phyloP scores from a whole-genome alignment of 2,888 invertebrate genomes.

The Sussaba pulchella region DNA sequence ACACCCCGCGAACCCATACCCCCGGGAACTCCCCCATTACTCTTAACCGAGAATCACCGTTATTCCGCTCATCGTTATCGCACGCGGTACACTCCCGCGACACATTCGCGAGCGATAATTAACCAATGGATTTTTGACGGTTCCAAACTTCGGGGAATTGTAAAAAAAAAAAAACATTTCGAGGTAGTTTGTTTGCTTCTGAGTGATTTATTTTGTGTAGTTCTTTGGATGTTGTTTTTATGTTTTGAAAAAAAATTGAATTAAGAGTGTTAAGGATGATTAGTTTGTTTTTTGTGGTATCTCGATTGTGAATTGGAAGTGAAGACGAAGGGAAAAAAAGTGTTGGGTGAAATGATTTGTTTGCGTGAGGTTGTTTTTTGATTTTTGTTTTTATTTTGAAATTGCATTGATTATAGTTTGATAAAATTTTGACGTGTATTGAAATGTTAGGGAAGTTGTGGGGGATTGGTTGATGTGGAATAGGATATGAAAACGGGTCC shows the following conservation, averaged over 20 bases:
- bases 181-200: slow-evolving; percentile 2
- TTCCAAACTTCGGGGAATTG: slow-evolving; percentile 3
- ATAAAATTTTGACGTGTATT: neutral
- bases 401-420: neutral
- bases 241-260: no score
- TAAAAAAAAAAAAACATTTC: neutral
- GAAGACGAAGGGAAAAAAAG: no score
- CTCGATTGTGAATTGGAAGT: no score
- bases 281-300: no score
- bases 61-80: slow-evolving; percentile 61
- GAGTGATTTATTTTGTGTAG: slow-evolving; percentile 25
- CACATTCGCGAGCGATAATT: slow-evolving; percentile 51
- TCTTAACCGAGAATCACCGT: slow-evolving; percentile 56
- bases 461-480: no score
- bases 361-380: neutral
- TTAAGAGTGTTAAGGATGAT: no score
- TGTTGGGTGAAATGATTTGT: neutral
- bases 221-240: neutral
- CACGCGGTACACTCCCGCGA: slow-evolving; percentile 5
- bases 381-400: no score
- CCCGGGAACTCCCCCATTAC: slow-evolving; percentile 56
- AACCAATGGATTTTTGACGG: slow-evolving; percentile 29
- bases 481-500: no score
- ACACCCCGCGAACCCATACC: neutral
- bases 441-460: no score